These are phyloP conservation scores for Erethizon dorsatum DNA, from an alignment of 2,797 vertebrate species.

Conservation along the genomic window DNA sequence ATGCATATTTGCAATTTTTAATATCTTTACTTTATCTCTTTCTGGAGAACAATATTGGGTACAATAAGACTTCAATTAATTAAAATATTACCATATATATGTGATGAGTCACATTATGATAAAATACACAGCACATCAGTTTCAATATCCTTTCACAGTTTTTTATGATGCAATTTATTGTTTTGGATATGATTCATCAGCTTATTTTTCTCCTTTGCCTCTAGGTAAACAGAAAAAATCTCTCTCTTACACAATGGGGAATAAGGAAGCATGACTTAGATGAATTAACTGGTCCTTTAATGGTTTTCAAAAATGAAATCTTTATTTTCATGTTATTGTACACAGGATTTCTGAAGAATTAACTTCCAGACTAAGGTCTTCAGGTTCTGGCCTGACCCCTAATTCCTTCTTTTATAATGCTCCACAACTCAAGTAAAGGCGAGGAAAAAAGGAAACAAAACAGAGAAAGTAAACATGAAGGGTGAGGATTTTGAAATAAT, in stretches of 20 bases:
- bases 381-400: not conserved
- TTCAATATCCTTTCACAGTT: not conserved
- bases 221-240: not conserved
- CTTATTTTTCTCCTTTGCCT: not conserved
- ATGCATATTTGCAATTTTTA: not conserved
- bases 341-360: not conserved
- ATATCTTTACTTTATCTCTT: not conserved
- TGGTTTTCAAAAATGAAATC: not conserved
- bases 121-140: not conserved
- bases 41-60: not conserved
- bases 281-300: not conserved
- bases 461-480: not conserved
- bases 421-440: not conserved
- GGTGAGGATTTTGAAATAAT: not conserved
- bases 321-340: not conserved
- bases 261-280: not conserved
- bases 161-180: not conserved
- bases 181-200: not conserved
- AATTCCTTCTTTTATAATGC: not conserved
- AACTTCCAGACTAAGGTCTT: not conserved
- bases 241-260: not conserved
- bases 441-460: not conserved
- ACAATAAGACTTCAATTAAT: not conserved
- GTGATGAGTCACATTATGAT: not conserved
- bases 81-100: slow-evolving; percentile 3